Base-by-base conservation (phyloP, 30 jellyfish, hydroid and myxozoan species). In the Phacellophora camtschatica region DNA sequence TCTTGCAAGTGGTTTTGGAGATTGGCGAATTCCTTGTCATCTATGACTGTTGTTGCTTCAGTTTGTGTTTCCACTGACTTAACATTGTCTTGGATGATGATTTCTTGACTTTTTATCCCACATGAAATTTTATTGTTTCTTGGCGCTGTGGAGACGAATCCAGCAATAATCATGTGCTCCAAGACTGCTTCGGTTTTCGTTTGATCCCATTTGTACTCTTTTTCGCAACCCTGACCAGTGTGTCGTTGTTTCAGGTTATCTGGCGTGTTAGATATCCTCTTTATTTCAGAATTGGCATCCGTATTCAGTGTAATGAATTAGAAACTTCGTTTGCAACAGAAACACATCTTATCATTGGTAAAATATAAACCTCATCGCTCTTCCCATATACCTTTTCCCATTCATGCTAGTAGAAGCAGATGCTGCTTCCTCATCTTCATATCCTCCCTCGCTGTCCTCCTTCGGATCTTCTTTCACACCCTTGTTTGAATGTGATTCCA, bases 31-130 rank as follows among this genome's bases (percentile, higher is more conserved):
- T 64, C 30, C 16, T n/a, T 64, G 78, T 64, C 23, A 23, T 36
- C 30, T 3, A n/a, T 36, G 55, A 32, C 58, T 54, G 19, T 54
- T 64, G 78, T 64, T 64, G 78, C 50, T 64, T 64, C 78, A 16
- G 78, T 64, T 64, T 64, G 78, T 64, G 78, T 64, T 28, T 27
- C 78, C n/a, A 15, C 78, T 64, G 58, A 32, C 58, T 64, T 64
- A 3, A n/a, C 78, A 36, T 64, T 64, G 78, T 64, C 78, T 64
- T 64, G 78, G 5, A 64, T 64, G 24, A 64, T 64, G 24, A 64
- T 64, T 3, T n/a, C 58, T 30, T 64, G 78, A 64, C 58, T 30
- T 30, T 30, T 64, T 58, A 5, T 64, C 59, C 59, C 18, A 36
- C 33, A 64, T 18, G 78, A 64, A 64, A 64, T 64, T 15, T 59